Conservation (phyloP, 2,113 vertebrate genomes). For the Otus sunia region DNA sequence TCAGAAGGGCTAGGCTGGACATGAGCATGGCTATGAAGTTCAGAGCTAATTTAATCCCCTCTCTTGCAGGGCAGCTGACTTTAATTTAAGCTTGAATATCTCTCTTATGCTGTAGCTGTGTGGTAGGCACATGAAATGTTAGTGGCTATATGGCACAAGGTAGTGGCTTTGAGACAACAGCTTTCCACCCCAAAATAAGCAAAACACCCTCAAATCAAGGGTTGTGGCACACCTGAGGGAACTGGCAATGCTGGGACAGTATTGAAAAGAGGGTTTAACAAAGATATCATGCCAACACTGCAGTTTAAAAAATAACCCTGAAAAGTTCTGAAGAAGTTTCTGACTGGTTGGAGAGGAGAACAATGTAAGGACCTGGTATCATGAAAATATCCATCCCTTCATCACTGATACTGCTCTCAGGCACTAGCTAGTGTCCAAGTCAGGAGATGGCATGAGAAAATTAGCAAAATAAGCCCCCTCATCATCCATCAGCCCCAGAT, state of each 20-base stretch:
- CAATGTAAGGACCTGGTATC: not conserved
- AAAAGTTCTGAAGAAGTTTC: not conserved
- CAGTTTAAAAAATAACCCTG: not conserved
- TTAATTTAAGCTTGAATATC: not conserved
- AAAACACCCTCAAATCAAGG: not conserved
- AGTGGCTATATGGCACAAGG: not conserved
- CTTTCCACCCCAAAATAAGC: not conserved
- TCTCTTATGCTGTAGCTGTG: not conserved
- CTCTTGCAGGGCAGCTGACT: not conserved
- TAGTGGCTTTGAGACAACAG: not conserved
- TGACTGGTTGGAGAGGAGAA: not conserved
- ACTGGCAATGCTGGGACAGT: not conserved
- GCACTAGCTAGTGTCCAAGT: not conserved
- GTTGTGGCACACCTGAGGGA: not conserved
- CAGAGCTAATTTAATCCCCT: not conserved
- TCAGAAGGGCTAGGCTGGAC: not conserved
- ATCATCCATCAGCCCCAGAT: not conserved
- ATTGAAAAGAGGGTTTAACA: not conserved
- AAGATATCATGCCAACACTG: not conserved
- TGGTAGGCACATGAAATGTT: not conserved
- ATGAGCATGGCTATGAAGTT: not conserved
- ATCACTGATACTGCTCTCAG: not conserved
- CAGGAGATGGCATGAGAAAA: not conserved
- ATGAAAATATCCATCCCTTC: not conserved
- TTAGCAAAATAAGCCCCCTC: not conserved